Conservation (phyloP, 2,797 vertebrate species). For the Bothrops alternatus region DNA sequence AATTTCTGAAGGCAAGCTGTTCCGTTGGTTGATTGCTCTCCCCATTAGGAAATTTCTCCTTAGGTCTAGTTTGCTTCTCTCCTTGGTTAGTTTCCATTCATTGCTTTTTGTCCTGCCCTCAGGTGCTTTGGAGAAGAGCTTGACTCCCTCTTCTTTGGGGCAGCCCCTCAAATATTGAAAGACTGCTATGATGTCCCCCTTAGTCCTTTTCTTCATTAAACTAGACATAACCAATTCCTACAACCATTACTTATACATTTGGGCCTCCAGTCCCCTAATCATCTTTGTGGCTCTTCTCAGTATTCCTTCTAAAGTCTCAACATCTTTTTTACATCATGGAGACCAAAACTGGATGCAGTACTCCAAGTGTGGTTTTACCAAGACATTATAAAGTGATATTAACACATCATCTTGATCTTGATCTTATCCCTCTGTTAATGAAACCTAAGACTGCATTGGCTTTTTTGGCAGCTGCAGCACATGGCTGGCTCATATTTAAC, state of each 20-base stretch:
- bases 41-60: neutral
- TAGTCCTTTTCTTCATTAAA: neutral
- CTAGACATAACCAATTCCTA: neutral
- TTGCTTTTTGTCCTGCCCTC: neutral
- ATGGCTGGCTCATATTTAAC: neutral
- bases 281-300: neutral
- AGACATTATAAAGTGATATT: too few relatives aligned
- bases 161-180: neutral
- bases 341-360: neutral
- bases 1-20: neutral
- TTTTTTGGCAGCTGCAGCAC: too few relatives aligned
- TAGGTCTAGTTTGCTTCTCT: neutral
- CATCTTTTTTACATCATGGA: neutral
- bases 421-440: neutral
- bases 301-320: neutral
- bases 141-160: neutral
- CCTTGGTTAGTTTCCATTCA: neutral
- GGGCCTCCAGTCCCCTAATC: neutral
- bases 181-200: neutral
- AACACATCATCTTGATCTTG: neutral
- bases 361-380: too few relatives aligned
- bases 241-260: neutral
- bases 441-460: neutral
- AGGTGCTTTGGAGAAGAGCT: neutral
- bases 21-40: neutral